phyloP scores from a whole-genome alignment of 2,113 vertebrate species.

The Mastomys natalensis region DNA sequence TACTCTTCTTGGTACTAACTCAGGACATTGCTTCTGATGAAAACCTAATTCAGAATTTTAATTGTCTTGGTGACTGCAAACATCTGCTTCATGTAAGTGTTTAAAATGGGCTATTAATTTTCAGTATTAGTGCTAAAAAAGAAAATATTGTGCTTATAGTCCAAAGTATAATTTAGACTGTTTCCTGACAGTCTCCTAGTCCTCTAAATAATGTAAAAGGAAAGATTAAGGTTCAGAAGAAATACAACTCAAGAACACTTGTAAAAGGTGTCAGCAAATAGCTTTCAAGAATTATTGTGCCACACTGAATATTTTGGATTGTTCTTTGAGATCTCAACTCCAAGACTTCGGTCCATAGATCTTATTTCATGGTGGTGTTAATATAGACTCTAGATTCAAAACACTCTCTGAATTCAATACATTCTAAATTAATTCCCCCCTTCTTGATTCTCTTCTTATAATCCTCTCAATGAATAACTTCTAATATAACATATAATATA shows the following conservation, averaged over 20 bases:
- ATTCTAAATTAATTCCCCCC: background rate
- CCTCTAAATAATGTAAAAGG: constrained; percentile 25
- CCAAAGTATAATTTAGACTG: constrained; percentile 38
- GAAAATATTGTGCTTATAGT: constrained; percentile 17
- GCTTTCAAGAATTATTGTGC: constrained; percentile 5
- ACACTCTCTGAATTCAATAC: background rate
- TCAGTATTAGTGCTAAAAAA: background rate
- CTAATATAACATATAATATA: background rate
- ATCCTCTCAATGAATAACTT: background rate
- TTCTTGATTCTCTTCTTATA: background rate
- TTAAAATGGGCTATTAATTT: constrained; percentile 67
- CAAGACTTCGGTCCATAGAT: background rate
- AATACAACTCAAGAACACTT: background rate
- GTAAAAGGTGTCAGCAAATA: constrained; percentile 13
- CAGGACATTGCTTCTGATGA: constrained; percentile 57
- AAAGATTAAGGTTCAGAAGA: background rate
- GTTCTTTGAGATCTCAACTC: background rate
- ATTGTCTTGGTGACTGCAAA: constrained; percentile 73
- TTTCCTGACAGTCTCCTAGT: background rate
- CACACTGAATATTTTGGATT: background rate
- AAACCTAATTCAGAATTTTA: constrained; percentile 70
- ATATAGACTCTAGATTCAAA: background rate
- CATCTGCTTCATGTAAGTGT: constrained; percentile 75
- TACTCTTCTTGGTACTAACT: constrained; percentile 42
- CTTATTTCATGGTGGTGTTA: background rate